phyloP scores from a whole-genome alignment of 2,888 invertebrate species.

The Drosophila merina region DNA sequence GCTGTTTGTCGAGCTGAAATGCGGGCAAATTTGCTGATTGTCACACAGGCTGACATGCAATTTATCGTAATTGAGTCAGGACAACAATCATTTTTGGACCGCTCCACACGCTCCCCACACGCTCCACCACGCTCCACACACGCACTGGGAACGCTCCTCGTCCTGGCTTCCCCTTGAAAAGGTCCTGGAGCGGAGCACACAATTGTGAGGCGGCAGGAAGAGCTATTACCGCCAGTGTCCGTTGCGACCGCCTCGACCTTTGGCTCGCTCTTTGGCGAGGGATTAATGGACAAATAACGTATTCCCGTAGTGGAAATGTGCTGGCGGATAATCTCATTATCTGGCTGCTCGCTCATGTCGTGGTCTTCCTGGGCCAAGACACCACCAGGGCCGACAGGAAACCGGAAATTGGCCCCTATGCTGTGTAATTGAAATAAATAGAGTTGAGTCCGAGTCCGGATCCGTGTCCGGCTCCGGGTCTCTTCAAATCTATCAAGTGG shows the following conservation, averaged over 20 bases:
- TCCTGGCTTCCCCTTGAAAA: not conserved
- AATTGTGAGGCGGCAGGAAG: slow-evolving; percentile 27
- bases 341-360: slow-evolving; percentile 6
- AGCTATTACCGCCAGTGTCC: slow-evolving; percentile 43
- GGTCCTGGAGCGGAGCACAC: not conserved
- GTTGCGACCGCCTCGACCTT: not conserved
- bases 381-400: slow-evolving; percentile 13
- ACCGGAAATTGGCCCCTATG: slow-evolving; percentile 49
- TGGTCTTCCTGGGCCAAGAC: not conserved
- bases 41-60: slow-evolving; percentile 56
- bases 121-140: slow-evolving; percentile 25
- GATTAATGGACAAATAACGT: slow-evolving; percentile 50
- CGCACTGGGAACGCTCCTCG: slow-evolving; percentile 3
- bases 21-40: slow-evolving; percentile 56
- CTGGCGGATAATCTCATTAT: slow-evolving; percentile 53
- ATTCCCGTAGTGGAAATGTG: slow-evolving; percentile 47
- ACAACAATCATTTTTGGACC: slow-evolving; percentile 52
- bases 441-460: slow-evolving; percentile 16
- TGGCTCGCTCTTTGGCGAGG: slow-evolving; percentile 32
- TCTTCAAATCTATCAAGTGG: slow-evolving; percentile 23
- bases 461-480: too few relatives aligned
- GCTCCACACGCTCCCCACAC: slow-evolving; percentile 25
- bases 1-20: slow-evolving; percentile 50
- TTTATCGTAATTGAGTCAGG: slow-evolving; percentile 60
- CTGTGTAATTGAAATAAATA: slow-evolving; percentile 63